Conservation (phyloP, 35 echinoderm and acorn worm genomes). For the Apostichopus japonicus region DNA sequence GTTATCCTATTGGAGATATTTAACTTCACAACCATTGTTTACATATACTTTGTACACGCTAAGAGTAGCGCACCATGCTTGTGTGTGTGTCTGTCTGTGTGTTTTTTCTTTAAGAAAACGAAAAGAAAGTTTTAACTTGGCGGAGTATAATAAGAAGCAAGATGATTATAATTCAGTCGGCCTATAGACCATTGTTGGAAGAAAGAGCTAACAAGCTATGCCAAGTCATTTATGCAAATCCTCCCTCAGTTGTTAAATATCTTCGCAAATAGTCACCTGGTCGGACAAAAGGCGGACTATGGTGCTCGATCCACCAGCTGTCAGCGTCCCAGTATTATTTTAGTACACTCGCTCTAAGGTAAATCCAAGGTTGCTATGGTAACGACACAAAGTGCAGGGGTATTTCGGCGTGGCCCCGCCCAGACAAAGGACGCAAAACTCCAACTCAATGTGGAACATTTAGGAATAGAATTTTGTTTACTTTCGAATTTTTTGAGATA, state of each 20-base stretch:
- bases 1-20: too few relatives aligned
- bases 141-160: too few relatives aligned
- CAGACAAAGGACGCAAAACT: constrained; percentile 30
- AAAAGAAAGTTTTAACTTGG: too few relatives aligned
- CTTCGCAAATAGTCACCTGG: constrained; percentile 27
- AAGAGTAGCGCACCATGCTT: too few relatives aligned
- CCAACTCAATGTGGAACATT: not conserved
- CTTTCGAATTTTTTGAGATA: not conserved
- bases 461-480: constrained; percentile 4
- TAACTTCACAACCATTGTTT: too few relatives aligned
- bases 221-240: not conserved
- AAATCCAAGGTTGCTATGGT: constrained; percentile 30
- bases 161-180: too few relatives aligned
- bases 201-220: constrained; percentile 38
- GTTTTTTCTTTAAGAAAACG: too few relatives aligned
- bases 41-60: too few relatives aligned
- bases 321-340: constrained; percentile 29
- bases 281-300: constrained; percentile 25
- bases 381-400: constrained; percentile 34
- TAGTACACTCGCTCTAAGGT: constrained; percentile 29
- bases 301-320: constrained; percentile 29
- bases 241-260: not conserved
- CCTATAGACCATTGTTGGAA: too few relatives aligned
- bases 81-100: too few relatives aligned
- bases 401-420: constrained; percentile 51